Percentiles rank a stretch among this genome's conserved stretches.
These are phyloP conservation scores for Bombus pyrosoma DNA, from an alignment of 1,140 invertebrate genomes.

Conservation along the genomic window DNA sequence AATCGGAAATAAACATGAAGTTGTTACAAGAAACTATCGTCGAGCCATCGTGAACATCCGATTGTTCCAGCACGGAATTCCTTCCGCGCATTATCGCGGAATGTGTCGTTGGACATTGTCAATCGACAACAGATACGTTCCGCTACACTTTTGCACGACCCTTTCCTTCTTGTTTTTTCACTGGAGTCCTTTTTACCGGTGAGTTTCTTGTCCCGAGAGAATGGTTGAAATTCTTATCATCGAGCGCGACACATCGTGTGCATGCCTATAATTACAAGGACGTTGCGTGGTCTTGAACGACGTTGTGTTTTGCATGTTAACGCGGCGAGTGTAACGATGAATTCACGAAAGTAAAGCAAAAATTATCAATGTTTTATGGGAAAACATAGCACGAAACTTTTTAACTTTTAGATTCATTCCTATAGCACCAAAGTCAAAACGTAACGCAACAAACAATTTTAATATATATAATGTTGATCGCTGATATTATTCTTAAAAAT, in stretches of 20 bases:
- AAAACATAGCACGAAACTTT: background rate
- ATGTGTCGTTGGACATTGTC: background rate
- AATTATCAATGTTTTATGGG: background rate
- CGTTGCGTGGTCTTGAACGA: conserved; percentile 20
- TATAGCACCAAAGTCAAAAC: background rate
- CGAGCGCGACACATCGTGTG: background rate
- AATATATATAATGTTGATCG: no score
- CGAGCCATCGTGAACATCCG: no score
- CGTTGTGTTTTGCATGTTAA: conserved; percentile 24
- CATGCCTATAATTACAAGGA: conserved; percentile 34
- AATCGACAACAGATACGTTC: background rate
- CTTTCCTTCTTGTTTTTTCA: no score
- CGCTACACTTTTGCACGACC: background rate
- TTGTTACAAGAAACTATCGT: background rate
- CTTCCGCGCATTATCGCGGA: background rate
- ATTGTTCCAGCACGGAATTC: background rate
- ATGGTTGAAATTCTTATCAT: conserved; percentile 24
- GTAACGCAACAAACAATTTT: background rate
- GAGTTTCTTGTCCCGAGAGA: background rate
- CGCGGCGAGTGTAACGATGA: background rate
- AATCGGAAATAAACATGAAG: background rate
- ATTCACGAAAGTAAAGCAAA: background rate
- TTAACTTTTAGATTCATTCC: no score
- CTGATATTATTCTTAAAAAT: no score
- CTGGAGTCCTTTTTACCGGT: background rate